Percentiles rank a stretch among this genome's conserved stretches.
phyloP scores from a whole-genome alignment of 2,113 vertebrate species.

The Carettochelys insculpta region DNA sequence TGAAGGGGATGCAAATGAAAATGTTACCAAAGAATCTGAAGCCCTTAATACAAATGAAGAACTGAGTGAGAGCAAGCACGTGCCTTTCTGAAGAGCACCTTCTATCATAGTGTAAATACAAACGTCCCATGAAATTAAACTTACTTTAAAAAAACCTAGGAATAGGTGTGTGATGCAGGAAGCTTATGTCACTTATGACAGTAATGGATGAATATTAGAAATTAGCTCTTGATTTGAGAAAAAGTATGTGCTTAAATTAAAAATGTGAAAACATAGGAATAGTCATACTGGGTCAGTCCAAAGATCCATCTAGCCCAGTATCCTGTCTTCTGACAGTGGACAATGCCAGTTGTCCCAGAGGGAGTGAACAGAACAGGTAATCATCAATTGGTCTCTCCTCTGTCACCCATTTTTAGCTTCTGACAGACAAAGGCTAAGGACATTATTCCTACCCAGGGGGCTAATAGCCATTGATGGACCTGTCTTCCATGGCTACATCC shows the following conservation, averaged over 20 bases:
- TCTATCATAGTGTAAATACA: neutral
- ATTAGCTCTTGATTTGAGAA: neutral
- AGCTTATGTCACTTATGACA: neutral
- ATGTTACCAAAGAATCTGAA: constrained; percentile 47
- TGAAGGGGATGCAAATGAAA: constrained; percentile 66
- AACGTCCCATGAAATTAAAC: neutral
- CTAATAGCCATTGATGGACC: too few relatives aligned
- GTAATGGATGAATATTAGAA: neutral
- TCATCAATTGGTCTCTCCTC: too few relatives aligned
- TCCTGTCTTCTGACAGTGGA: too few relatives aligned
- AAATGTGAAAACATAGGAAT: too few relatives aligned
- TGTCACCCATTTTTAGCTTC: too few relatives aligned
- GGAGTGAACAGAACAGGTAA: too few relatives aligned
- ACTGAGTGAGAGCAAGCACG: constrained; percentile 25
- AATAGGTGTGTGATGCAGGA: neutral
- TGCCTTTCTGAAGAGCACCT: constrained; percentile 18
- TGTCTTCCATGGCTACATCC: too few relatives aligned
- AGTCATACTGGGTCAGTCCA: too few relatives aligned
- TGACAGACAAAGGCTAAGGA: too few relatives aligned
- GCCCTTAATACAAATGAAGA: constrained; percentile 53
- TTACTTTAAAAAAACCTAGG: neutral
- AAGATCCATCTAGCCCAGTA: too few relatives aligned
- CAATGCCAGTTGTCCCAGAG: too few relatives aligned
- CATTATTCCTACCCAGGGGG: too few relatives aligned
- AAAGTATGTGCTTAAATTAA: neutral